Evolutionary conservation across 2,888 invertebrate genomes (phyloP).

Genomic region (Panopea generosa): DNA sequence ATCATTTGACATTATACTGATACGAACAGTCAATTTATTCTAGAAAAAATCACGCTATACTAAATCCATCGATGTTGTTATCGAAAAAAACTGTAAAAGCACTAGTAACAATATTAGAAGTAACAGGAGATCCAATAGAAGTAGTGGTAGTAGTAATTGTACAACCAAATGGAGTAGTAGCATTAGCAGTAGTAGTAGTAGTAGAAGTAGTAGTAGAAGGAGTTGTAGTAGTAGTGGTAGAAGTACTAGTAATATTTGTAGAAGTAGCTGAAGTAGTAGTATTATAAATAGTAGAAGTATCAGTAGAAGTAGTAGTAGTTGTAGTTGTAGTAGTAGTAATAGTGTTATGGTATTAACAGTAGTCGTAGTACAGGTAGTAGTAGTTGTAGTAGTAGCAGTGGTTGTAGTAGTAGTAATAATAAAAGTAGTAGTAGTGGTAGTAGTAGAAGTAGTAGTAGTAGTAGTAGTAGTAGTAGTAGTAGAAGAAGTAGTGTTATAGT

Average conservation of each 20-base stretch:
- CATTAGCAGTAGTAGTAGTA: conserved; percentile 2
- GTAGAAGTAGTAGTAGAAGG: conserved; percentile 3
- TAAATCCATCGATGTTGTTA: no score
- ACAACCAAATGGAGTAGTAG: conserved; percentile 11
- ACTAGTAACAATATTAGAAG: conserved; percentile 7
- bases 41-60: no score
- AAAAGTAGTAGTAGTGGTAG: conserved; percentile 12
- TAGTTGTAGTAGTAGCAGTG: conserved; percentile 16
- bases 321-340: no score
- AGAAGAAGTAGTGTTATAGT: conserved; percentile 9
- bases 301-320: conserved; percentile 18
- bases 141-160: conserved; percentile 13
- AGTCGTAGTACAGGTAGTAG: conserved; percentile 16
- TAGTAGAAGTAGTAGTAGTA: conserved; percentile 15
- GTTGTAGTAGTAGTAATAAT: conserved; percentile 18
- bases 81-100: conserved; percentile 4
- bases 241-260: conserved; percentile 16
- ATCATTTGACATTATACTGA: no score
- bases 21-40: no score
- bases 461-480: conserved; percentile 20
- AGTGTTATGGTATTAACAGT: not conserved
- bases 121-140: conserved; percentile 4
- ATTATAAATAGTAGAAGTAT: conserved; percentile 14
- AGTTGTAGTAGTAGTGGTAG: conserved; percentile 21
- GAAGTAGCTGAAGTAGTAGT: conserved; percentile 16